Base-by-base conservation (phyloP, 1,140 invertebrate genomes). In the Euwallacea similis region DNA sequence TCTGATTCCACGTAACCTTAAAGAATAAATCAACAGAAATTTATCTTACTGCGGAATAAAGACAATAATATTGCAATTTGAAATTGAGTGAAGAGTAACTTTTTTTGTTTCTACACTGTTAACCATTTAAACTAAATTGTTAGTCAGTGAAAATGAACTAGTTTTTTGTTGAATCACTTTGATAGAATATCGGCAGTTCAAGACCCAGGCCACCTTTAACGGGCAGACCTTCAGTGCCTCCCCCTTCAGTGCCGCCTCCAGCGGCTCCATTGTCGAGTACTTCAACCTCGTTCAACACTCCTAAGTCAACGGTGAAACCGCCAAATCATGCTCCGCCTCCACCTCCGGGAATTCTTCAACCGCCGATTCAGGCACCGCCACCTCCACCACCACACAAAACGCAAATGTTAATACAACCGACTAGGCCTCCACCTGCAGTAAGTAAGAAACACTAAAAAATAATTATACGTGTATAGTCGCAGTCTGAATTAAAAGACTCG, bases 321-420 rank as follows among this genome's bases (percentile, higher is more conserved):
- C 79, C 79, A 7, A 77, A 76, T 56, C 79, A 80, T 46, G 79
- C 79, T 7, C 78, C 78, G 9, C 78, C 78, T 8, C 78, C 78
- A 42, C 78, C 78, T 44, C 78, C 78, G 7, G 41, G 53, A n/a
- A 8, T 65, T 11, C 69, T 62, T 41, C 73, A 73, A 59, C 76
- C 77, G 3, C 76, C 77, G 0, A 73, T 21, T 58, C 74, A 75
- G 50, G 73, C 77, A 33, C 21, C 21, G 21, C 77, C 77, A 15
- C 77, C 70, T 16, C 70, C 70, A 15, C 70, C 70, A 2, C 70
- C 70, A 65, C 69, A 69, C 46, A 71, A 65, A 33, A 69, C 75
- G 33, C 70, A 72, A 33, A 43, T 56, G 6, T 54, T 66, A 21
- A 68, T 74, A 9, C 76, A 76, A 58, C 74, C 78, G 11, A 60